Conservation (phyloP, 2,797 vertebrate genomes). For the Caiman crocodilus region DNA sequence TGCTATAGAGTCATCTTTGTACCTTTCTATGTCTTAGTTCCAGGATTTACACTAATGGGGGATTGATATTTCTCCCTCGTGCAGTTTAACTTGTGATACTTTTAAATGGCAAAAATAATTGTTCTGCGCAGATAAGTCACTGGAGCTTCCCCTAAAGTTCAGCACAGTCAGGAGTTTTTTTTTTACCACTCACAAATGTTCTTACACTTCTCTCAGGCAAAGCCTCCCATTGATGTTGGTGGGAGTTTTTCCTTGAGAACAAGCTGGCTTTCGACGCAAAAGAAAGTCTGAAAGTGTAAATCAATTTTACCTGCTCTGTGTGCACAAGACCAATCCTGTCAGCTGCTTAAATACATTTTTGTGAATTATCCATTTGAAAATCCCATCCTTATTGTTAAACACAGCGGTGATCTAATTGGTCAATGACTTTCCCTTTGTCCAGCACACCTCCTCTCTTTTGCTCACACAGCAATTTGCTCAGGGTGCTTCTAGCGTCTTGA, state of each 20-base stretch:
- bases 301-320: constrained; percentile 53
- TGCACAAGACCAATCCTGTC: constrained; percentile 36
- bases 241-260: constrained; percentile 1
- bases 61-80: constrained; percentile 65
- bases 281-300: constrained; percentile 34
- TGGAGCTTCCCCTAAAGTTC: constrained; percentile 52
- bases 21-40: constrained; percentile 71
- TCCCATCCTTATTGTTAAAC: constrained; percentile 48
- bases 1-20: constrained; percentile 13
- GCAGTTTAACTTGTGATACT: constrained; percentile 71
- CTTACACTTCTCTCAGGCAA: constrained; percentile 44
- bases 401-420: constrained; percentile 55
- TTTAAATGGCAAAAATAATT: constrained; percentile 73
- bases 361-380: constrained; percentile 39
- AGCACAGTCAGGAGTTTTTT: constrained; percentile 53
- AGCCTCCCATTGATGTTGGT: constrained; percentile 11
- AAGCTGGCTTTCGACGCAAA: constrained; percentile 54
- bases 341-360: constrained; percentile 53
- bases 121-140: constrained; percentile 61
- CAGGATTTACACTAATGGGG: constrained; percentile 76
- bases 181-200: constrained; percentile 52
- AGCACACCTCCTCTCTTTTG: not conserved
- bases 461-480: constrained; percentile 64
- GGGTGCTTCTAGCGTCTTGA: constrained; percentile 48
- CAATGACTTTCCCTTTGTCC: constrained; percentile 7